A percentile compares a stretch with the other conserved stretches of the same genome.
phyloP scores from a whole-genome alignment of 2,113 vertebrate genomes.

The Phycodurus eques region DNA sequence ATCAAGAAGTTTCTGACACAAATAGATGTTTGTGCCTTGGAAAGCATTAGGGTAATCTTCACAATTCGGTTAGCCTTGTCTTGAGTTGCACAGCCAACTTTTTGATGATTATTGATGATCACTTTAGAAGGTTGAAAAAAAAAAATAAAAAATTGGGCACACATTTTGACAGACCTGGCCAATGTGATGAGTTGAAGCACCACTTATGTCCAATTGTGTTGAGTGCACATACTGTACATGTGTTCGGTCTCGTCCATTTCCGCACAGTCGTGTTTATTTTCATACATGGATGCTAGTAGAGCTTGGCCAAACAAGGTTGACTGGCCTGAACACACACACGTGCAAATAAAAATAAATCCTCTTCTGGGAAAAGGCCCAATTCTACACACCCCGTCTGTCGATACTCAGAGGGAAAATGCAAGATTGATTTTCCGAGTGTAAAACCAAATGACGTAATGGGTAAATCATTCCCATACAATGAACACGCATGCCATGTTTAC shows the following conservation, averaged over 20 bases:
- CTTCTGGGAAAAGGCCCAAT: slow-evolving; percentile 4
- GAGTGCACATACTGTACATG: background rate
- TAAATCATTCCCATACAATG: background rate
- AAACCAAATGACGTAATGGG: slow-evolving; percentile 5
- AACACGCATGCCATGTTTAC: background rate
- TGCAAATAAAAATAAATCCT: background rate
- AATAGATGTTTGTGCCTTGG: too few relatives aligned
- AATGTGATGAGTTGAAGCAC: slow-evolving; percentile 16
- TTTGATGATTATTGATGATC: too few relatives aligned
- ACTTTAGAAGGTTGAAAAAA: too few relatives aligned
- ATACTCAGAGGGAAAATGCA: slow-evolving; percentile 6
- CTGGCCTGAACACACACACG: slow-evolving; percentile 36
- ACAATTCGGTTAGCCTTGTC: too few relatives aligned
- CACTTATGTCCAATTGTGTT: slow-evolving; percentile 18
- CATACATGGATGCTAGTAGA: slow-evolving; percentile 52
- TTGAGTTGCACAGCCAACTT: too few relatives aligned
- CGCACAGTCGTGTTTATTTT: slow-evolving; percentile 54
- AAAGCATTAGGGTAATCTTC: too few relatives aligned
- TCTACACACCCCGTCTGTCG: background rate
- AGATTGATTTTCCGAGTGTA: background rate
- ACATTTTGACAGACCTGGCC: slow-evolving; percentile 22
- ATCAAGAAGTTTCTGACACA: too few relatives aligned
- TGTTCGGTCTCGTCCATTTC: slow-evolving; percentile 36
- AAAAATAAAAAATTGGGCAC: too few relatives aligned
- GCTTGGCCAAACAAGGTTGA: slow-evolving; percentile 45